Evolutionary conservation across 2,797 vertebrate genomes (phyloP).

Genomic region (Pseudochirops corinnae): DNA sequence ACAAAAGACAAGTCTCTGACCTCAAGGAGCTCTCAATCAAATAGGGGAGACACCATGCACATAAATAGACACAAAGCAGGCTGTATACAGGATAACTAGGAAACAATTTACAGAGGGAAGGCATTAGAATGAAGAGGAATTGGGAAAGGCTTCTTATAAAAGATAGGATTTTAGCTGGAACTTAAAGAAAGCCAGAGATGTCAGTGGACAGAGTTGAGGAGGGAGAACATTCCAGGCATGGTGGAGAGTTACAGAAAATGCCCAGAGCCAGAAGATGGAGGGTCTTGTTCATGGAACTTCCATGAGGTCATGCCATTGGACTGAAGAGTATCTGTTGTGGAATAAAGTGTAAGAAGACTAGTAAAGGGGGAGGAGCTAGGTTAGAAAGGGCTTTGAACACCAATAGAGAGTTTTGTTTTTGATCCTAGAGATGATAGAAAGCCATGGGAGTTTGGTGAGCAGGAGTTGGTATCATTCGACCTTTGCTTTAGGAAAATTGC

Average conservation of each 20-base stretch:
- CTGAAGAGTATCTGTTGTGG: background rate
- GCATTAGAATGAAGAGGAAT: background rate
- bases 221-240: background rate
- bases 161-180: background rate
- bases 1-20: too few relatives aligned
- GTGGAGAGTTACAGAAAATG: background rate
- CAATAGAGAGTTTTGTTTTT: background rate
- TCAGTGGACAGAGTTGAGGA: background rate
- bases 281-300: background rate
- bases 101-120: background rate
- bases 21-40: too few relatives aligned
- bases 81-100: too few relatives aligned
- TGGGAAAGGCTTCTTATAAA: background rate
- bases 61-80: too few relatives aligned
- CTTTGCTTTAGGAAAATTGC: background rate
- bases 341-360: background rate
- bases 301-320: background rate
- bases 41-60: too few relatives aligned
- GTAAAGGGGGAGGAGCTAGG: background rate
- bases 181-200: background rate
- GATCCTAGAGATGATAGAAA: background rate
- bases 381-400: background rate
- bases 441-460: background rate
- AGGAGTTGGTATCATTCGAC: background rate
- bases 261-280: background rate